Evolutionary conservation across 2,888 invertebrate genomes (phyloP), one percentile per base, ranked within the genome.

Genomic region (Melanotus villosus): DNA sequence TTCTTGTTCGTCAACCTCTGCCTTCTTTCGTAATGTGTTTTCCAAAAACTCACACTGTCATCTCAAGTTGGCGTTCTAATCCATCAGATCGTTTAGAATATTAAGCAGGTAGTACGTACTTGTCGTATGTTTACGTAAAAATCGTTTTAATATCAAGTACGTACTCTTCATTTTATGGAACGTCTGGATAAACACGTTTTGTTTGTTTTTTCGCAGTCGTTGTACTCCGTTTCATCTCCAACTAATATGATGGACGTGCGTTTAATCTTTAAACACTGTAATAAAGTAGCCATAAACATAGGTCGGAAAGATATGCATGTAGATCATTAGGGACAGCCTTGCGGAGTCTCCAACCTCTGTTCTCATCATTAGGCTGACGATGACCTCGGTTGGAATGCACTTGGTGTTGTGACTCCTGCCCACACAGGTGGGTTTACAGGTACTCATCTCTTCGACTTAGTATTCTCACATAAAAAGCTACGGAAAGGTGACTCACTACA

Each of bases 311-410:
- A 41, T 57, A 57, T 34, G 30, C 57, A 57, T 57, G 38, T 57
- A 23, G 57, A 57, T 57, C 38, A 57, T 57, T 57, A 41, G 41
- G 57, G 19, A 26, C 34, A 62, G 62, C 62, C 52, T 52, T 62
- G 50, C 36, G 2, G 18, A 52, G 26, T 30, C 36, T 18, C 36
- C 36, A 52, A 50, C 21, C 62, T 52, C 18, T 32, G 34, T 52
- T 50, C 47, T 38, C 50, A 62, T 62, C 47, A 62, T 60, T 60
- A 62, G 50, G 62, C 52, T 50, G 50, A 38, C 62, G 62, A 62
- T 62, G 62, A 62, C 62, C 62, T 62, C 62, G 23, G 36, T 9
- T 62, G 62, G 62, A 62, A 62, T 62, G 62, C 62, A 62, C 52
- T 62, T 62, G 47, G 62, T 30, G 34, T 23, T 34, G 14, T 56